A percentile compares a stretch with the other conserved stretches of the same genome.
Conservation (phyloP, 2,113 vertebrate genomes). For the Conger conger region DNA sequence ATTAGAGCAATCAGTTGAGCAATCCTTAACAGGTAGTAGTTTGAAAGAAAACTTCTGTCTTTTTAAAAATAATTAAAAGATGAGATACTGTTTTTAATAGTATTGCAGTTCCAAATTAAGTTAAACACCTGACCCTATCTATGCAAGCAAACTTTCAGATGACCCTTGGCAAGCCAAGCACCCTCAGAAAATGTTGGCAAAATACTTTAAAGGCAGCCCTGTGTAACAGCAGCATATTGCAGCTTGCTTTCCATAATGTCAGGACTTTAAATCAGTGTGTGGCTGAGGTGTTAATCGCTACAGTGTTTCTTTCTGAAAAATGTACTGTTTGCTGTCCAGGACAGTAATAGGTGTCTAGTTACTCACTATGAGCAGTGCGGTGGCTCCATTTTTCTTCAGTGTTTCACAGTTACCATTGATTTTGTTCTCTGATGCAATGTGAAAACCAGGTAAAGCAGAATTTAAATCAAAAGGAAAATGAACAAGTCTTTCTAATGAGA, state of each 20-base stretch:
- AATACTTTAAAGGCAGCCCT: slow-evolving; percentile 11
- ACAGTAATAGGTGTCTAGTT: slow-evolving; percentile 99
- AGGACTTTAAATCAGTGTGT: slow-evolving; percentile 78
- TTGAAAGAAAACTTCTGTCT: no score
- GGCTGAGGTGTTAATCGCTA: slow-evolving; percentile 86
- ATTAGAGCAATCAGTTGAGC: no score
- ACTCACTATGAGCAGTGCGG: slow-evolving; percentile 98
- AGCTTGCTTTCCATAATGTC: slow-evolving; percentile 25
- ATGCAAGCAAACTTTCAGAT: neutral
- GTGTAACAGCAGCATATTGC: slow-evolving; percentile 2
- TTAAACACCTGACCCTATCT: neutral
- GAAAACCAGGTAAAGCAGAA: slow-evolving; percentile 94
- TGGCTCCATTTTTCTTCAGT: slow-evolving; percentile 90
- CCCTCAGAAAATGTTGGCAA: neutral
- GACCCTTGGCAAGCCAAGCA: neutral
- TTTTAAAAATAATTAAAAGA: no score
- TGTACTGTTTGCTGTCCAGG: slow-evolving; percentile 95
- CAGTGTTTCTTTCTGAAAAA: slow-evolving; percentile 84
- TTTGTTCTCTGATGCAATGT: slow-evolving; percentile 87
- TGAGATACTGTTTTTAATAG: no score
- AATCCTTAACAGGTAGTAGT: no score
- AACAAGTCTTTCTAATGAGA: slow-evolving; percentile 54
- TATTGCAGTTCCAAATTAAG: no score
- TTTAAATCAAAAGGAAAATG: slow-evolving; percentile 78
- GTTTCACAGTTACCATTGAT: slow-evolving; percentile 97